A percentile compares a stretch with the other conserved stretches of the same genome.
Conservation (phyloP, 2,113 vertebrate species). For the Puma concolor region DNA sequence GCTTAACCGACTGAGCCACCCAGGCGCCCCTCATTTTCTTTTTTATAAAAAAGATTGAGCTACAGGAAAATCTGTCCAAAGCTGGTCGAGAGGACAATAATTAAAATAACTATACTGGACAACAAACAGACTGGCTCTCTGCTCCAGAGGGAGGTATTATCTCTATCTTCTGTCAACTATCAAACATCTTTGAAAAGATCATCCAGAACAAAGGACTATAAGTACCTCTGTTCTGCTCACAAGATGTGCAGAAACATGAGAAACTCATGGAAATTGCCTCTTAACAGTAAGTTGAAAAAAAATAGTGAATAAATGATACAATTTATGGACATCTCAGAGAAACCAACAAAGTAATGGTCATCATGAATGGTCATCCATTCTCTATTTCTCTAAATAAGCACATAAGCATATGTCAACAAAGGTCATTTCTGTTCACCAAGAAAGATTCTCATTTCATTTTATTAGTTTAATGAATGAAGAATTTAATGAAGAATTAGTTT, state of each 20-base stretch:
- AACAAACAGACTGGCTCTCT: neutral
- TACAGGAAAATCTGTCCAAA: neutral
- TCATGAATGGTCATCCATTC: neutral
- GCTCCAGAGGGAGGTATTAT: neutral
- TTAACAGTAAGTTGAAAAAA: neutral
- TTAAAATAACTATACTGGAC: neutral
- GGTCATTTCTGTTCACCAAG: neutral
- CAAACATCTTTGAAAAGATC: constrained; percentile 17
- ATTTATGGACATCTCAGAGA: neutral
- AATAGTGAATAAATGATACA: neutral
- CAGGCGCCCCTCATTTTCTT: too few species aligned
- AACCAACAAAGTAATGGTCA: neutral
- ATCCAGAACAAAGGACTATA: neutral
- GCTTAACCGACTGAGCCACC: too few species aligned
- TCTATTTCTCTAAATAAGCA: neutral
- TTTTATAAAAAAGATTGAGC: neutral
- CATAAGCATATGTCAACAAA: neutral
- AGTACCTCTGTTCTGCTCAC: neutral
- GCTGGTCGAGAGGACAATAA: neutral
- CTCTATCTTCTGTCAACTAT: neutral
- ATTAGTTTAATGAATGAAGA: neutral
- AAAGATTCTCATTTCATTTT: neutral
- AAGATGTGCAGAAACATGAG: neutral
- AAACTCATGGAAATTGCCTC: neutral
- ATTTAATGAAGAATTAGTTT: neutral